Percentiles rank a stretch among this genome's conserved stretches.
Evolutionary conservation across 2,113 vertebrate species (phyloP).

Genomic region (Fregata magnificens): DNA sequence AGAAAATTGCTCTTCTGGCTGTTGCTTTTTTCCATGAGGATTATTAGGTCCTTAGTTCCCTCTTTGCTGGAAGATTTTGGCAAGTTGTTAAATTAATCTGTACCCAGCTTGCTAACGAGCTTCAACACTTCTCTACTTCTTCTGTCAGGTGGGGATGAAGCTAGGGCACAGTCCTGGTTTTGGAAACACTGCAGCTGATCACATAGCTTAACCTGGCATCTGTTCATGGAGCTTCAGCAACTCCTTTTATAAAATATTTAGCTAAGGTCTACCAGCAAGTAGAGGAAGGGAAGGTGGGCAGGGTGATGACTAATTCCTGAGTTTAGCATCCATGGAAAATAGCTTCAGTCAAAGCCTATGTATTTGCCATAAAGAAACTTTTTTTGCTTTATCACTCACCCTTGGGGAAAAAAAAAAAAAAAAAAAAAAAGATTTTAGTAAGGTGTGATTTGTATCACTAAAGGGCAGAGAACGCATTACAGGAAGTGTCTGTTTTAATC

Average conservation of each 20-base stretch:
- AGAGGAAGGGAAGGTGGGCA: neutral
- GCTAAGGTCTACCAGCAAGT: neutral
- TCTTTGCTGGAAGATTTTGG: conserved; percentile 21
- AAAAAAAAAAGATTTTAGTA: neutral
- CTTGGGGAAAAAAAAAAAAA: neutral
- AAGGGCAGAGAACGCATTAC: neutral
- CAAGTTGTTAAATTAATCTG: neutral
- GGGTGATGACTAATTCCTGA: neutral
- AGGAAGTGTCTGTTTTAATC: neutral
- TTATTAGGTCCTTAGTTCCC: neutral
- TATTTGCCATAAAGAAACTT: neutral
- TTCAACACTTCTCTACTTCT: neutral
- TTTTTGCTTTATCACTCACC: neutral
- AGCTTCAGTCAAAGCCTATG: neutral
- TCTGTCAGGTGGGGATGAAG: neutral
- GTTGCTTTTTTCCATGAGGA: neutral
- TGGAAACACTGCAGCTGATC: neutral
- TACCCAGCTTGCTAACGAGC: neutral
- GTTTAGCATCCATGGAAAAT: neutral
- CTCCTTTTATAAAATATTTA: neutral
- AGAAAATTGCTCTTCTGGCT: neutral
- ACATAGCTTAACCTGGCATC: neutral
- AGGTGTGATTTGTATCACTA: neutral
- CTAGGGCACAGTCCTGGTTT: neutral
- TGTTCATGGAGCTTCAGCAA: neutral